These are phyloP conservation scores for Carassius gibelio DNA, from an alignment of 2,113 vertebrate genomes.

Conservation along the genomic window DNA sequence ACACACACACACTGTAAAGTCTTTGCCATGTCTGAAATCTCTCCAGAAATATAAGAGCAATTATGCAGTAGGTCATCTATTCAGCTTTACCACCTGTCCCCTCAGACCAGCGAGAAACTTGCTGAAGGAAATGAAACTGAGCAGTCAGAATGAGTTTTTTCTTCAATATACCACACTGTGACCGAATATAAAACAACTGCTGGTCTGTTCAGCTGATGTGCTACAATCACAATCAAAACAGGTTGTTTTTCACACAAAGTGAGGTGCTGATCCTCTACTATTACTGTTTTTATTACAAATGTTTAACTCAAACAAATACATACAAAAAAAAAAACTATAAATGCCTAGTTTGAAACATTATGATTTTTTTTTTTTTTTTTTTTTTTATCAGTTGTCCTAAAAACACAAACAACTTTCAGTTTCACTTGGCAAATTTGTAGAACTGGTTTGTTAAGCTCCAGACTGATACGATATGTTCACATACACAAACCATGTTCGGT, in stretches of 20 bases:
- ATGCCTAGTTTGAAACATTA: not conserved
- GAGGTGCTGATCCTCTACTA: not conserved
- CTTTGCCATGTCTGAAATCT: not conserved
- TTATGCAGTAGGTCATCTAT: not conserved
- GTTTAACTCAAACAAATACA: too few species aligned
- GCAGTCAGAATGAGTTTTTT: not conserved
- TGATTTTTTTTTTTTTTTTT: not conserved
- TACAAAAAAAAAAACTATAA: not conserved
- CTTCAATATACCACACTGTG: not conserved
- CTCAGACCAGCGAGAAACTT: not conserved
- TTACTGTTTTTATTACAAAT: too few species aligned
- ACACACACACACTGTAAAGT: not conserved
- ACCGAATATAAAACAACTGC: not conserved
- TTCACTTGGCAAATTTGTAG: not conserved
- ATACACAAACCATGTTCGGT: not conserved
- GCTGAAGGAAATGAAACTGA: not conserved
- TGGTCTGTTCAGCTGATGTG: not conserved
- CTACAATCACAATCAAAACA: not conserved
- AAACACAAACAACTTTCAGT: not conserved
- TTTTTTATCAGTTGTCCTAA: not conserved
- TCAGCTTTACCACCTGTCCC: not conserved
- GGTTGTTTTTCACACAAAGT: not conserved
- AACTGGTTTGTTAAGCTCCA: constrained; percentile 11
- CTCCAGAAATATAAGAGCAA: not conserved
- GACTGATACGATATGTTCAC: not conserved